Percentiles rank a stretch among this genome's conserved stretches.
Conservation (phyloP, 1,140 invertebrate genomes). For the Carposina sasakii region DNA sequence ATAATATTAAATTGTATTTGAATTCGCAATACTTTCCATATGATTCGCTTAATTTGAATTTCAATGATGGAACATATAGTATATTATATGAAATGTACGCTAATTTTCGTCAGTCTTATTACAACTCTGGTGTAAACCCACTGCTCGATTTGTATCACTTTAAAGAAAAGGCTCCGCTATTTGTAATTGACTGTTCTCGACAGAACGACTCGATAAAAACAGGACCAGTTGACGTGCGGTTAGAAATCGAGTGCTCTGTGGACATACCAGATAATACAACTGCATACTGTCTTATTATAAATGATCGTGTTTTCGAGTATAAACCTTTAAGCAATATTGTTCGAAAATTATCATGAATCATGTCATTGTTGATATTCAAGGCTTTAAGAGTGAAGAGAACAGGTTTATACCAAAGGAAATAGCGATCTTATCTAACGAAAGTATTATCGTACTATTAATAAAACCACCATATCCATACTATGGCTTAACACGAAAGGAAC, state of each 20-base stretch:
- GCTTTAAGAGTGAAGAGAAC: conserved; percentile 12
- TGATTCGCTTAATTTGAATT: conserved; percentile 9
- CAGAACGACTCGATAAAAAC: conserved; percentile 20
- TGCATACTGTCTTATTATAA: conserved; percentile 28
- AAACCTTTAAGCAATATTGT: conserved; percentile 25
- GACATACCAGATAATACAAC: conserved; percentile 24
- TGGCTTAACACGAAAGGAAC: not conserved
- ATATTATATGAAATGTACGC: conserved; percentile 18
- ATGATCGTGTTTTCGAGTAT: conserved; percentile 25
- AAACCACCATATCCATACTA: conserved; percentile 15
- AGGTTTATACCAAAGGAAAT: conserved; percentile 23
- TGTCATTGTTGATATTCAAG: conserved; percentile 19
- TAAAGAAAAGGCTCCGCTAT: conserved; percentile 13
- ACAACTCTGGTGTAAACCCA: conserved; percentile 1
- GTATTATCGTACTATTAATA: conserved; percentile 9
- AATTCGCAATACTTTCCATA: conserved; percentile 18
- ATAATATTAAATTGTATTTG: conserved; percentile 11
- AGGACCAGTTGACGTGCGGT: conserved; percentile 18
- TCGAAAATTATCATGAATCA: conserved; percentile 20
- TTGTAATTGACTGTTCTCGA: conserved; percentile 14
- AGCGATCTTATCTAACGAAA: conserved; percentile 11
- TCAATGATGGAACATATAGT: conserved; percentile 14
- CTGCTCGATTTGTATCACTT: conserved; percentile 4
- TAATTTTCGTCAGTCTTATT: conserved; percentile 20
- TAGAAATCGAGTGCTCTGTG: conserved; percentile 19